A percentile compares a stretch with the other conserved stretches of the same genome.
Evolutionary conservation across 1,140 invertebrate genomes (phyloP).

Genomic region (Philaenus spumarius): DNA sequence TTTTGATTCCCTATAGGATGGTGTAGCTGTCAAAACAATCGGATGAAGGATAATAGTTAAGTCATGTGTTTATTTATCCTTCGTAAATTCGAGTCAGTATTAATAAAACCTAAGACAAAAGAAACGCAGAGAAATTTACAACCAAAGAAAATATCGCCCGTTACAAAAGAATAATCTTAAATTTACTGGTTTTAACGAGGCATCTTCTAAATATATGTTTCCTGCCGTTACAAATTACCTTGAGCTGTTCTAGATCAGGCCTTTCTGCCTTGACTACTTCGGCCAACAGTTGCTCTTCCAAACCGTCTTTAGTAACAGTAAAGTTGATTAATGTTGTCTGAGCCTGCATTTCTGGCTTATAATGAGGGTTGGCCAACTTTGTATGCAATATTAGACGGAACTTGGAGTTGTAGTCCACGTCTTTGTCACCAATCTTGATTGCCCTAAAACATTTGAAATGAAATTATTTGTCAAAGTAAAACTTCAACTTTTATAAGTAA

Average conservation of each 20-base stretch:
- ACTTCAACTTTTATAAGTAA: too few relatives aligned
- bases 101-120: background rate
- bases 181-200: background rate
- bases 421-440: slow-evolving; percentile 83
- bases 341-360: slow-evolving; percentile 94
- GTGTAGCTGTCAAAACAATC: too few relatives aligned
- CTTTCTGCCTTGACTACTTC: slow-evolving; percentile 91
- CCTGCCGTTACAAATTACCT: slow-evolving; percentile 36
- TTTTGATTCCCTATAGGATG: too few relatives aligned
- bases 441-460: slow-evolving; percentile 39
- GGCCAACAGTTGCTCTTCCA: slow-evolving; percentile 90
- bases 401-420: slow-evolving; percentile 77
- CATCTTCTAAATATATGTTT: background rate
- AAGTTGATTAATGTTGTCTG: slow-evolving; percentile 94
- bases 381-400: slow-evolving; percentile 90
- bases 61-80: background rate
- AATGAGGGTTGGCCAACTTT: slow-evolving; percentile 91
- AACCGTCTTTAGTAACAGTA: slow-evolving; percentile 84
- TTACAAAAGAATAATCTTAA: background rate
- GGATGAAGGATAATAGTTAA: too few relatives aligned
- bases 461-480: background rate
- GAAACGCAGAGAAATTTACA: too few relatives aligned
- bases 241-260: slow-evolving; percentile 76
- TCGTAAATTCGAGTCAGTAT: background rate
- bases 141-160: too few relatives aligned